Percentiles rank a stretch among this genome's conserved stretches.
phyloP scores from a whole-genome alignment of 2,888 invertebrate species.

The Troilus luridus region DNA sequence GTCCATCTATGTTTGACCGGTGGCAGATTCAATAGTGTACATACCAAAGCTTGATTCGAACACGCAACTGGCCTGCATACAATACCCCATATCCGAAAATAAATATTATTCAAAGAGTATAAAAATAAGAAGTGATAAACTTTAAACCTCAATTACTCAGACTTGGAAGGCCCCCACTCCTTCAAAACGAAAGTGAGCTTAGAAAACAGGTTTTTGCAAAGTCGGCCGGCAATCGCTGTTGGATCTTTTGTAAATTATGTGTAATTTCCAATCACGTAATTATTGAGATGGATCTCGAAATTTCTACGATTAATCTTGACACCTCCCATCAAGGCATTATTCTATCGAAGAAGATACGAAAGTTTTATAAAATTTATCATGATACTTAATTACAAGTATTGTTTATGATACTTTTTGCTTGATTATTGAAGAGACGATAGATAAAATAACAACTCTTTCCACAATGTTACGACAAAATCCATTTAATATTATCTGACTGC shows the following conservation, averaged over 20 bases:
- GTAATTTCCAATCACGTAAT: neutral
- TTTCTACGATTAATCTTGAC: neutral
- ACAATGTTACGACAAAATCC: neutral
- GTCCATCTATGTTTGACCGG: too few species aligned
- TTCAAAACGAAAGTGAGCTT: slow-evolving; percentile 15
- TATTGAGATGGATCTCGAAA: neutral
- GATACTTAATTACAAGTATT: neutral
- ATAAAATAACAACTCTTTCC: neutral
- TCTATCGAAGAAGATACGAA: neutral
- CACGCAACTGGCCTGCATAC: too few species aligned
- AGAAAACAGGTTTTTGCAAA: neutral
- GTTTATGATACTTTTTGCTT: neutral
- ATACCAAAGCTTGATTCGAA: too few species aligned
- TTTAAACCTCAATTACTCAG: neutral
- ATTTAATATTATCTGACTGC: neutral
- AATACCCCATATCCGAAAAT: too few species aligned
- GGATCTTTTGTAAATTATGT: neutral
- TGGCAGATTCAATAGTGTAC: too few species aligned
- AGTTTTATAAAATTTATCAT: neutral
- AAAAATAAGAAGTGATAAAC: neutral
- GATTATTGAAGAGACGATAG: neutral
- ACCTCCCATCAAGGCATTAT: neutral
- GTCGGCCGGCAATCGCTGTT: neutral
- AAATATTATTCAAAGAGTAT: too few species aligned
- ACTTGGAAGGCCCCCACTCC: neutral